Percentiles rank a stretch among this genome's conserved stretches.
These are phyloP conservation scores for Felis catus DNA, from an alignment of 2,113 vertebrate species.

Conservation along the genomic window F.catus_Fca126_mat1.0 CM031415.1:102473001-102473500, in stretches of 20 bases:
- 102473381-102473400: background rate
- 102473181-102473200: conserved; percentile 15
- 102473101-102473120: background rate
- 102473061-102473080: background rate
- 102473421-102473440: background rate
- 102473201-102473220: conserved; percentile 19
- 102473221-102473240: background rate
- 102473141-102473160: background rate
- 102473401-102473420: background rate
- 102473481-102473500: background rate
- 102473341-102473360: background rate
- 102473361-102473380: background rate
- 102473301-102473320: background rate
- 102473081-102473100: background rate
- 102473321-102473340: background rate
- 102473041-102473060: background rate
- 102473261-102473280: background rate
- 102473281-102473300: background rate
- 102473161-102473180: background rate
- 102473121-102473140: background rate
- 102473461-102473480: background rate
- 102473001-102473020: background rate
- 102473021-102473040: background rate
- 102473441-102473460: background rate
- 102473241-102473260: background rate